Evolutionary conservation across 1,140 invertebrate genomes (phyloP), one percentile per base, ranked within the genome.

Genomic region (Episyrphus balteatus): DNA sequence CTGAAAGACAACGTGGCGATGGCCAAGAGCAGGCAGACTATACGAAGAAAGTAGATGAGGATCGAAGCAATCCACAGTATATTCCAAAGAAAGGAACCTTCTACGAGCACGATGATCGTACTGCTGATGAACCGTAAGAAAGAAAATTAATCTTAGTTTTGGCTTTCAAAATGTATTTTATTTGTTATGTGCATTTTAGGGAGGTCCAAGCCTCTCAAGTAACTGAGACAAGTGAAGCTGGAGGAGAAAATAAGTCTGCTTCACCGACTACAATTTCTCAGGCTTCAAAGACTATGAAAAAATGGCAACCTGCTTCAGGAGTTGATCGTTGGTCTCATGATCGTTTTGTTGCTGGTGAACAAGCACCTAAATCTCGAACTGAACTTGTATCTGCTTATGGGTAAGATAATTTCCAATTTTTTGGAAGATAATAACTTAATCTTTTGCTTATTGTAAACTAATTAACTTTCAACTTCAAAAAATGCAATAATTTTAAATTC

Each of bases 61-160:
- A 97, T 67, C 78, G 86, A 51, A 85, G 91, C 58, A 96, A 97
- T 73, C 93, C 93, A 6, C 92, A 96, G 55, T 97, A 95, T 66
- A 95, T 97, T 59, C 94, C 94, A 0, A 92, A 95, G 69, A 80
- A 84, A 51, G 94, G 94, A 14, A 90, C 88, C 5, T 97, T 97
- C 69, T 98, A 96, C 61, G 92, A 98, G 58, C 92, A 98, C 64
- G 92, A 97, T 69, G 88, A 92, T 61, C 71, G 90, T 54, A 88
- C 84, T n/a, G 77, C 79, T 15, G 83, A 84, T 17, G 82, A 86
- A 52, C 68, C 58, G 73, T 79, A 70, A 68, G 63, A 3, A 26
- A 26, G 8, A 5, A 26, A 26, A 26, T 26, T 5, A 5, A 26
- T 26, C 3, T 26, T 26, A 26, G 3, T 26, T 26, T 26, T 26